Evolutionary conservation across 2,888 invertebrate species (phyloP).

Genomic region (Tachina lurida): DNA sequence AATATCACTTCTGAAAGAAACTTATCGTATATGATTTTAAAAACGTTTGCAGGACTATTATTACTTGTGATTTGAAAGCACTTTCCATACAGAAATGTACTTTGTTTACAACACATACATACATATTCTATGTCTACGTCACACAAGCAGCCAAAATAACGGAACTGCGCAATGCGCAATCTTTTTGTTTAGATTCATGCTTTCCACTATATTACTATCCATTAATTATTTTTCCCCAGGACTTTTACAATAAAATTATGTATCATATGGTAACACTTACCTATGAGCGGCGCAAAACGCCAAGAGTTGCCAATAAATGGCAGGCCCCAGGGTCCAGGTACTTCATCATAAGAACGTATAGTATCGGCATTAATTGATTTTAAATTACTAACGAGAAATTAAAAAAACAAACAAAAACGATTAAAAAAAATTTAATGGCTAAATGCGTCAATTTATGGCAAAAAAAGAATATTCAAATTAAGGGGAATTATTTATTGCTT

Average conservation of each 20-base stretch:
- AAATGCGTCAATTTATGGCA: background rate
- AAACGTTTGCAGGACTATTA: too few species aligned
- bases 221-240: background rate
- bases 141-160: too few species aligned
- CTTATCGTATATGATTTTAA: too few species aligned
- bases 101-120: background rate
- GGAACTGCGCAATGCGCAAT: too few species aligned
- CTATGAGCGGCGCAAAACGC: constrained; percentile 89
- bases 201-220: background rate
- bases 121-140: too few species aligned
- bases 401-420: background rate
- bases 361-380: constrained; percentile 58
- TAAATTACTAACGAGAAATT: constrained; percentile 28
- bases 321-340: constrained; percentile 90
- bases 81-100: too few species aligned
- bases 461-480: constrained; percentile 8
- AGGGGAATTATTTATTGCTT: background rate
- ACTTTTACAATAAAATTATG: background rate
- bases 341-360: constrained; percentile 85
- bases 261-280: constrained; percentile 80
- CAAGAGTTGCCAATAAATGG: constrained; percentile 91
- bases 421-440: background rate
- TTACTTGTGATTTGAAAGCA: too few species aligned
- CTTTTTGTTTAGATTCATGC: too few species aligned
- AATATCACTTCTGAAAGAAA: too few species aligned